These are phyloP conservation scores for Acleris laterana DNA, from an alignment of 2,888 invertebrate genomes.

Conservation along the genomic window DNA sequence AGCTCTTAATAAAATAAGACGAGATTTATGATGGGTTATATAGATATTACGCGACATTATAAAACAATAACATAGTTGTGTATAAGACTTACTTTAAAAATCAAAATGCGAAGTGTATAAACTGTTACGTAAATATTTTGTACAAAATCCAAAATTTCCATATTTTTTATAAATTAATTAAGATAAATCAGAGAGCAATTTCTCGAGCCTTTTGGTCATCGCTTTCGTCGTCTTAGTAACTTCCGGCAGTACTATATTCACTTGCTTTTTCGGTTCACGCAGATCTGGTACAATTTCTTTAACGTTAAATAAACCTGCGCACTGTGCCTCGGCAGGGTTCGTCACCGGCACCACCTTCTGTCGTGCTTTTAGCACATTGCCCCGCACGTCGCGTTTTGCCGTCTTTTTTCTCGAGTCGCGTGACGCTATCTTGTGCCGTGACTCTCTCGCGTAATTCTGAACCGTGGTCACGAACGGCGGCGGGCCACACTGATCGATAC, in stretches of 20 bases:
- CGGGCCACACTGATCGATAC: slow-evolving; percentile 75
- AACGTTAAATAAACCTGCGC: slow-evolving; percentile 66
- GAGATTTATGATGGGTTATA: no score
- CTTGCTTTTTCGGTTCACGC: slow-evolving; percentile 83
- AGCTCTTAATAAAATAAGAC: no score
- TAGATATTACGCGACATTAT: no score
- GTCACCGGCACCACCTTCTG: slow-evolving; percentile 69
- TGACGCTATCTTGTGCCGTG: slow-evolving; percentile 77
- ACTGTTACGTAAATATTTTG: no score
- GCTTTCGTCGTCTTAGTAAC: slow-evolving; percentile 84
- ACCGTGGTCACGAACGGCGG: slow-evolving; percentile 78
- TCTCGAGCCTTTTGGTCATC: slow-evolving; percentile 63
- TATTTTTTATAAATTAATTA: slow-evolving; percentile 36
- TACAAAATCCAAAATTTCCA: background rate
- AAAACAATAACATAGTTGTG: no score
- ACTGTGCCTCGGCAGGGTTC: slow-evolving; percentile 70
- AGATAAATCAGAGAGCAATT: slow-evolving; percentile 62
- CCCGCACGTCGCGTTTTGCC: slow-evolving; percentile 52
- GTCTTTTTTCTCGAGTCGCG: slow-evolving; percentile 58
- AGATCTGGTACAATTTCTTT: slow-evolving; percentile 74
- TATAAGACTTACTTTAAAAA: no score
- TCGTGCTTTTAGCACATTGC: slow-evolving; percentile 66
- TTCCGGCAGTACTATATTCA: slow-evolving; percentile 90
- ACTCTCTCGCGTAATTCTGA: slow-evolving; percentile 80
- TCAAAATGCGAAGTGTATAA: no score